Evolutionary conservation across 2,113 vertebrate genomes (phyloP).

Genomic region (Phocoena phocoena): DNA sequence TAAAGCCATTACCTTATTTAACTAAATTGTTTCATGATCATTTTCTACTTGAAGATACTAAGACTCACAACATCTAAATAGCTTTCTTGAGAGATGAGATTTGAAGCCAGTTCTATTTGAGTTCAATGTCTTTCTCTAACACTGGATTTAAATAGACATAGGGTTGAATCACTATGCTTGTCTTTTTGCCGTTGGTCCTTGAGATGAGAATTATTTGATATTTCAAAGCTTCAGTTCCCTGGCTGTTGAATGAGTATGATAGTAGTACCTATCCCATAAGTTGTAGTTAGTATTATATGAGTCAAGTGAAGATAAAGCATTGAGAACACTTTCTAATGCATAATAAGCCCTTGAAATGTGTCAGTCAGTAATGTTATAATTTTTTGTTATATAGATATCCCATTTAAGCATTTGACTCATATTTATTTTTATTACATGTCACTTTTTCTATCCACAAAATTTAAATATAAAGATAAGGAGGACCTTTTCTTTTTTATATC

Average conservation of each 20-base stretch:
- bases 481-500: not conserved
- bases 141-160: not conserved
- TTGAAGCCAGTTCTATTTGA: not conserved
- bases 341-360: not conserved
- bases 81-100: not conserved
- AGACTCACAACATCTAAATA: not conserved
- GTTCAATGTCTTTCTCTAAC: not conserved
- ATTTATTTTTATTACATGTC: not conserved
- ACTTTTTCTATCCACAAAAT: not conserved
- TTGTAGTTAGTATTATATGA: not conserved
- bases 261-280: not conserved
- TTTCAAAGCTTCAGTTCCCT: not conserved
- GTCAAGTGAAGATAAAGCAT: not conserved
- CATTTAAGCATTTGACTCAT: not conserved
- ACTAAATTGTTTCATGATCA: not conserved
- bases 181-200: not conserved
- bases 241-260: not conserved
- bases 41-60: not conserved
- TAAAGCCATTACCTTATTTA: not conserved
- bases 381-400: not conserved
- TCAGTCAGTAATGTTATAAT: not conserved
- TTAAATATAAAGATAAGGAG: not conserved
- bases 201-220: not conserved
- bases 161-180: not conserved
- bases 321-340: not conserved